Conservation (phyloP, 2,113 vertebrate species). For the Mustelus asterias region DNA sequence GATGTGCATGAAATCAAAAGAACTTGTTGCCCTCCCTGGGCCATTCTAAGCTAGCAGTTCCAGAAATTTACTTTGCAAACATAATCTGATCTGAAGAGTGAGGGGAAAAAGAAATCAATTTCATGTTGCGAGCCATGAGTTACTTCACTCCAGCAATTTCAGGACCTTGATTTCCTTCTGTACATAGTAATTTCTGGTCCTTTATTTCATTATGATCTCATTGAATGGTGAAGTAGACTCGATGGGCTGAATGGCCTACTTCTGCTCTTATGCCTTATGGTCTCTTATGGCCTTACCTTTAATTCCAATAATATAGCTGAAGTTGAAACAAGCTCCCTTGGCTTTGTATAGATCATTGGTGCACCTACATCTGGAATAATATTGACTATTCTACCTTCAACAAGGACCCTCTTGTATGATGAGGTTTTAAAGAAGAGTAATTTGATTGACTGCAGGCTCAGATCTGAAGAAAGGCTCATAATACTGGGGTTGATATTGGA, state of each 20-base stretch:
- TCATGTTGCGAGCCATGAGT: neutral
- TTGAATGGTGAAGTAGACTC: too few relatives aligned
- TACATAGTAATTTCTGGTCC: too few relatives aligned
- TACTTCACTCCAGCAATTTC: neutral
- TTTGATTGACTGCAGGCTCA: neutral
- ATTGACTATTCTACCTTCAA: slow-evolving; percentile 1
- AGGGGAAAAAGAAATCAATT: neutral
- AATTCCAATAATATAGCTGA: neutral
- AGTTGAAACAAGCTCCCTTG: neutral
- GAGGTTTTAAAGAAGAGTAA: neutral
- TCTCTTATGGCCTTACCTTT: neutral
- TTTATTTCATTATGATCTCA: too few relatives aligned
- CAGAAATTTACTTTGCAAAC: neutral
- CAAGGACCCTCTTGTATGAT: neutral
- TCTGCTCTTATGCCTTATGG: too few relatives aligned
- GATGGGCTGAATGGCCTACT: too few relatives aligned
- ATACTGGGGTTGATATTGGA: neutral
- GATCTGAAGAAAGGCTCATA: neutral
- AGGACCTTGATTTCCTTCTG: neutral
- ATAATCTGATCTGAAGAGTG: neutral
- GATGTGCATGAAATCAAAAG: neutral
- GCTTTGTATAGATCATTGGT: neutral
- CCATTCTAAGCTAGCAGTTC: neutral
- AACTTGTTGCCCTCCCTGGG: neutral
- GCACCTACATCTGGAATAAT: neutral